phyloP scores from a whole-genome alignment of 1,140 invertebrate genomes.

The Pseudoatta argentina region DNA sequence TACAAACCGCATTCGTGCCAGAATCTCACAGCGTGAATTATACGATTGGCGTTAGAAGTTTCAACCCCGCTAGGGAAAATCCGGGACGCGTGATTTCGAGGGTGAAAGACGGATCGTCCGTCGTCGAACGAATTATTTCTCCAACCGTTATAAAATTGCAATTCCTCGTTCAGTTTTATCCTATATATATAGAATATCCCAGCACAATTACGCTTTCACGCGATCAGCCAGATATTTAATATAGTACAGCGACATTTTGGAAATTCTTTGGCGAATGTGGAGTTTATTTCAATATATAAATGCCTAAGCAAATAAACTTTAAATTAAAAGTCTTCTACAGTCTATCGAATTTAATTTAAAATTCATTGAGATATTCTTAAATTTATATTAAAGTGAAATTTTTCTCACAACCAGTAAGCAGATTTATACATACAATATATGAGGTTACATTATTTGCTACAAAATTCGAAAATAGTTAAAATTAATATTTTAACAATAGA shows the following conservation, averaged over 20 bases:
- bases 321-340: constrained; percentile 18
- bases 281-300: constrained; percentile 19
- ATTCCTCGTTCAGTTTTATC: constrained; percentile 35
- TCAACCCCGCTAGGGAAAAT: constrained; percentile 15
- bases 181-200: background rate
- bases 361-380: constrained; percentile 19
- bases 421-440: background rate
- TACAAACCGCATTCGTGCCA: constrained; percentile 59
- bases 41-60: constrained; percentile 50
- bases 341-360: background rate
- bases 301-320: background rate
- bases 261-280: background rate
- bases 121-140: constrained; percentile 71
- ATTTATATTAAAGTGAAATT: background rate
- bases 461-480: constrained; percentile 21
- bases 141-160: constrained; percentile 61
- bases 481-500: constrained; percentile 20
- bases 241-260: background rate
- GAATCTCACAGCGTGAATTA: constrained; percentile 56
- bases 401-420: background rate
- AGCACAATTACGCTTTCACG: background rate
- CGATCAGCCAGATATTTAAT: constrained; percentile 19
- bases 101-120: constrained; percentile 62
- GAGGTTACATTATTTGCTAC: background rate
- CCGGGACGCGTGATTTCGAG: constrained; percentile 52